Conservation (phyloP, 2,888 invertebrate genomes). For the Escarpia spicata region DNA sequence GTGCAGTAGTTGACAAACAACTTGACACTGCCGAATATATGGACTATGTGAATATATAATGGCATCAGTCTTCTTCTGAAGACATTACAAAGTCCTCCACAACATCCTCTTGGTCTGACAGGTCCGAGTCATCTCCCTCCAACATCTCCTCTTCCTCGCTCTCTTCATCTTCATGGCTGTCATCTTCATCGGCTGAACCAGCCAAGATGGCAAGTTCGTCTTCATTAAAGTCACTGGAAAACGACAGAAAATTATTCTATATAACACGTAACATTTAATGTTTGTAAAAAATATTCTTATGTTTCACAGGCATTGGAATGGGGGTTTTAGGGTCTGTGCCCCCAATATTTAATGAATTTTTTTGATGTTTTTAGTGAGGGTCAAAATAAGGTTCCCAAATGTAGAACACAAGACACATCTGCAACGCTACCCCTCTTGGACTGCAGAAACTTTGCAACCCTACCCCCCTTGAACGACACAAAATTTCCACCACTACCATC, state of each 20-base stretch:
- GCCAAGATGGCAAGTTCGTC: slow-evolving; percentile 32
- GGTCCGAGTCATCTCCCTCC: slow-evolving; percentile 17
- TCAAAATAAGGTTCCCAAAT: too few relatives aligned
- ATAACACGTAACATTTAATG: slow-evolving; percentile 31
- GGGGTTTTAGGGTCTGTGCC: too few relatives aligned
- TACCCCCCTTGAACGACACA: too few relatives aligned
- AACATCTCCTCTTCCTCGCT: slow-evolving; percentile 17
- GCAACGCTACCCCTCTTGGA: too few relatives aligned
- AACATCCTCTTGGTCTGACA: slow-evolving; percentile 23
- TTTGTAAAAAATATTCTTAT: neutral
- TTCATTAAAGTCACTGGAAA: slow-evolving; percentile 30
- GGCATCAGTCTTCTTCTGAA: slow-evolving; percentile 7
- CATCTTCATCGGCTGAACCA: slow-evolving; percentile 31
- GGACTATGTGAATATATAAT: neutral
- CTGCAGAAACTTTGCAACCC: too few relatives aligned
- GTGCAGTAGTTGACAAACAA: neutral
- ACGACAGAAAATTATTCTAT: neutral
- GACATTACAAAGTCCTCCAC: slow-evolving; percentile 29
- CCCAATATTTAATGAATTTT: too few relatives aligned
- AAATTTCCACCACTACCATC: too few relatives aligned
- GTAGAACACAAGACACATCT: too few relatives aligned
- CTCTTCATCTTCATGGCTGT: slow-evolving; percentile 26
- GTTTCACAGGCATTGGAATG: too few relatives aligned
- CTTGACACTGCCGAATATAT: neutral
- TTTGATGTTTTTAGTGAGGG: too few relatives aligned